Base-by-base conservation (phyloP, 2,113 vertebrate genomes). In the Oryzias curvinotus region DNA sequence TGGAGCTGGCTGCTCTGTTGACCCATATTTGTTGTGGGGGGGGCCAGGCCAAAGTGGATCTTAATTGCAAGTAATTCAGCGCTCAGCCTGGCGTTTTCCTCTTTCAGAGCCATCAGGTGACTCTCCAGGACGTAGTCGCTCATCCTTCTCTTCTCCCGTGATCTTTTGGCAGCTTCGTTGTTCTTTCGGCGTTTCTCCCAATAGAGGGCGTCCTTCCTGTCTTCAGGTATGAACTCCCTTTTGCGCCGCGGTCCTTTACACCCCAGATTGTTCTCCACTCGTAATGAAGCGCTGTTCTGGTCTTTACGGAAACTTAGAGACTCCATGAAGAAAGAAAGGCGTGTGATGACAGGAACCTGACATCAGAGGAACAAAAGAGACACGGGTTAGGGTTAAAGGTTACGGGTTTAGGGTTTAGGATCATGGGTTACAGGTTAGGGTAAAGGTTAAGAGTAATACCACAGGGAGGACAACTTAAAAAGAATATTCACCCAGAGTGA, bases 171-270 rank as follows among this genome's bases (percentile, higher is more conserved):
- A 0, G 95, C 94, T 62, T 95, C 95, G 0, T 98, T 98, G 85
- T 98, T 97, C 88, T 93, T 96, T 15, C 84, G 90, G 7, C 96
- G 85, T 78, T 95, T 98, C 82, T 96, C 94, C 97, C 97, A 98
- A 85, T 99, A 98, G 47, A 62, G 73, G 2, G 55, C 88, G 71
- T 98, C 95, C 89, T 99, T 98, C 85, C 92, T 94, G 46, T 96
- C 92, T 0, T 95, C 93, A 0, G 96, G 94, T 78, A 91, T 95
- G 90, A 99, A 98, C 55, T 95, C 93, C 12, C 94, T 80, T 79
- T 93, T 95, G 57, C 95, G 84, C 0, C 95, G 93, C 1, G 72
- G 13, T 30, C 81, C 81, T 21, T 71, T 78, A 0, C 17, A 25
- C 8, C 42, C 56, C 13, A 62, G 50, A 0, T 85, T 72, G 12